Conservation (phyloP, 2,113 vertebrate species). For the Agapornis roseicollis region DNA sequence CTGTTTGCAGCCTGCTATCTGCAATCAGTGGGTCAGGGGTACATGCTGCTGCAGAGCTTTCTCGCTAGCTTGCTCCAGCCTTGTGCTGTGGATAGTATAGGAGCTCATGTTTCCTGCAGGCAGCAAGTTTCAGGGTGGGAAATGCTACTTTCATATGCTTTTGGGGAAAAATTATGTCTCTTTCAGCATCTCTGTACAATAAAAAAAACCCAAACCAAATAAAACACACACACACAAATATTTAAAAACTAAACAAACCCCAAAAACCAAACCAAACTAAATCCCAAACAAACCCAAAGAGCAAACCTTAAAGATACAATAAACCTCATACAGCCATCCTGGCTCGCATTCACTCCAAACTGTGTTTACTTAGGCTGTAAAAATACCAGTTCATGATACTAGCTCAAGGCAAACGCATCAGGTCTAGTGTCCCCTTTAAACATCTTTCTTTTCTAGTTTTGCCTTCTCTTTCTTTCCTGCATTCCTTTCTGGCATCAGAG, state of each 20-base stretch:
- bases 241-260: too few species aligned
- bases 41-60: background rate
- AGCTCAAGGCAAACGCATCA: background rate
- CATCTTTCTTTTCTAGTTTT: background rate
- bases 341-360: background rate
- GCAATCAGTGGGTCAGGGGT: background rate
- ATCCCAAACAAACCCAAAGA: background rate
- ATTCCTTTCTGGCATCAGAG: background rate
- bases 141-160: background rate
- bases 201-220: background rate
- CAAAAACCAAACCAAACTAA: background rate
- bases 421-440: background rate
- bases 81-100: background rate
- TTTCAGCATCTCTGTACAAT: background rate
- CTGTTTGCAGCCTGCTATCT: background rate
- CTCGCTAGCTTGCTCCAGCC: background rate
- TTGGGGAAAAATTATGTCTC: background rate
- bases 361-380: slow-evolving; percentile 8
- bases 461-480: background rate
- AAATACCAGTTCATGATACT: background rate
- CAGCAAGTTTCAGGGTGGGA: background rate
- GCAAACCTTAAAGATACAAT: background rate
- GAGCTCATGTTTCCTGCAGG: background rate
- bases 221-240: too few species aligned
- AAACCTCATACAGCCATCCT: background rate